Evolutionary conservation across 2,888 invertebrate species (phyloP).

Genomic region (Cantharis nigra): DNA sequence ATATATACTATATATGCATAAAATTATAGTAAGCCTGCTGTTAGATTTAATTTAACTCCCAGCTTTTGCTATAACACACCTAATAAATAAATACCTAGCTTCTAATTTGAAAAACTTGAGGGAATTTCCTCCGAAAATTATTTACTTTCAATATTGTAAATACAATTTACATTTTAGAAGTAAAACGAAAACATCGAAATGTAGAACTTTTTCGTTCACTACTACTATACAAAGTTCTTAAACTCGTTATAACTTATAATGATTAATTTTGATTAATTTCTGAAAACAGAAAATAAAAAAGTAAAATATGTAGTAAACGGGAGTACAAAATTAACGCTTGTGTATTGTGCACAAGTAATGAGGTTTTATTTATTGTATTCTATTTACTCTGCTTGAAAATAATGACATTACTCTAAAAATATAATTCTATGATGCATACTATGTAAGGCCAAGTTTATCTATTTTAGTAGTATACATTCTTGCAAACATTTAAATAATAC

Average conservation of each 20-base stretch:
- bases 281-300: background rate
- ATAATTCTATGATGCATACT: slow-evolving; percentile 4
- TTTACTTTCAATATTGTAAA: background rate
- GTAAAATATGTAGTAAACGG: background rate
- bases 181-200: too few species aligned
- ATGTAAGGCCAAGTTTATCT: slow-evolving; percentile 16
- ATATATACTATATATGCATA: too few species aligned
- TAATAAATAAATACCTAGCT: too few species aligned
- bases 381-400: slow-evolving; percentile 7
- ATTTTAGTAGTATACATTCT: slow-evolving; percentile 1
- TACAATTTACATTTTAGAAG: too few species aligned
- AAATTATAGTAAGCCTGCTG: too few species aligned
- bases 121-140: background rate
- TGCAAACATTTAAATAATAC: background rate
- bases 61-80: too few species aligned
- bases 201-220: too few species aligned
- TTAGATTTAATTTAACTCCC: too few species aligned
- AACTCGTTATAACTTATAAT: too few species aligned
- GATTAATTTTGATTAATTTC: background rate
- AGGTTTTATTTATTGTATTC: slow-evolving; percentile 1
- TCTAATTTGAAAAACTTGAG: background rate
- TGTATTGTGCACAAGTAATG: background rate
- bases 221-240: too few species aligned
- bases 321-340: background rate
- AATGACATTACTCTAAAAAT: slow-evolving; percentile 6